phyloP scores from a whole-genome alignment of 1,140 invertebrate genomes.

The Formica selysi region DNA sequence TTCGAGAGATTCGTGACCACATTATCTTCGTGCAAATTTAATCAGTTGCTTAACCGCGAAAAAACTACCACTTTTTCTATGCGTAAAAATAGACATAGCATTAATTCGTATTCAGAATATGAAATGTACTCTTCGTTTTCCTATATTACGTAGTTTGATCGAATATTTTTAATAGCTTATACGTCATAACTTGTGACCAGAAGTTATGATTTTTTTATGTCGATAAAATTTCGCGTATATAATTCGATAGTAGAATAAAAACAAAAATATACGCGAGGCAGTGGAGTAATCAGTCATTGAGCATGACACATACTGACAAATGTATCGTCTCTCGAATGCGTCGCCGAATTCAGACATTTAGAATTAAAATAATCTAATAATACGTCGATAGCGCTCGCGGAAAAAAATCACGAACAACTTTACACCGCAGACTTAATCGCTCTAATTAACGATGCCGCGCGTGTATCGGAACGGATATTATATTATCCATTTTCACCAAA shows the following conservation, averaged over 20 bases:
- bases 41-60: neutral
- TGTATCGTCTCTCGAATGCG: neutral
- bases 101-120: slow-evolving; percentile 16
- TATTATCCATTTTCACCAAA: slow-evolving; percentile 17
- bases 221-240: neutral
- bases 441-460: neutral
- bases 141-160: neutral
- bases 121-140: neutral
- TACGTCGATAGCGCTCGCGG: neutral
- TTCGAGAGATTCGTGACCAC: slow-evolving; percentile 42
- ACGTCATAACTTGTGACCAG: neutral
- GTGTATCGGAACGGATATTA: slow-evolving; percentile 14
- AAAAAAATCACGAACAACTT: slow-evolving; percentile 19
- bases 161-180: neutral
- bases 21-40: slow-evolving; percentile 31
- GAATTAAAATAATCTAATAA: slow-evolving; percentile 33
- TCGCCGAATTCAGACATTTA: slow-evolving; percentile 14
- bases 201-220: neutral
- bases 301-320: neutral
- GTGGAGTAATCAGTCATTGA: slow-evolving; percentile 23
- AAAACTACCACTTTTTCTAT: neutral
- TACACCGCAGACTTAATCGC: slow-evolving; percentile 3
- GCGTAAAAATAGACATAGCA: neutral
- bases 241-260: neutral
- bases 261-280: slow-evolving; percentile 8